Evolutionary conservation across 2,888 invertebrate genomes (phyloP).

Genomic region (Eustalomyia histrio): DNA sequence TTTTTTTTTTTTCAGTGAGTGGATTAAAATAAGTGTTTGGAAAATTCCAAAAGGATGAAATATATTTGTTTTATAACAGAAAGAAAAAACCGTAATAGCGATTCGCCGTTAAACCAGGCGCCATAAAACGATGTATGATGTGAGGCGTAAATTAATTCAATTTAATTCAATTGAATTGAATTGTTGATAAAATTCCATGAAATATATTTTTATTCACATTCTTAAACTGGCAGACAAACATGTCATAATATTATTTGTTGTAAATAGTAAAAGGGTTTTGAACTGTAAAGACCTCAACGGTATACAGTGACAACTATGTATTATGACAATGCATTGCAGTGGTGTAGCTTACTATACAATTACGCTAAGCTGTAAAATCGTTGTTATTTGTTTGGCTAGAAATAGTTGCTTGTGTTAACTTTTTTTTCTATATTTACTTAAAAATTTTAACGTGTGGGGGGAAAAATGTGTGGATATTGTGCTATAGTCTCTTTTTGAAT

Average conservation of each 20-base stretch:
- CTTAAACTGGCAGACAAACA: constrained; percentile 24
- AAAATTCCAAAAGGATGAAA: too few relatives aligned
- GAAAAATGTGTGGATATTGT: neutral
- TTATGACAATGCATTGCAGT: constrained; percentile 39
- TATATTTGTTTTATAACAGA: too few relatives aligned
- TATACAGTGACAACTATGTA: neutral
- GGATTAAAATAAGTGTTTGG: too few relatives aligned
- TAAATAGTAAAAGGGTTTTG: constrained; percentile 38
- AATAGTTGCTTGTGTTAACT: constrained; percentile 33
- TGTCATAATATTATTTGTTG: constrained; percentile 34
- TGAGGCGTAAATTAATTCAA: constrained; percentile 78
- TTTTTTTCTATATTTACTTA: constrained; percentile 13
- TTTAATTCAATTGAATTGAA: constrained; percentile 76
- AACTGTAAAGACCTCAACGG: constrained; percentile 2
- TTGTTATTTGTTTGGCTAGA: constrained; percentile 65
- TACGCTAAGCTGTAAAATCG: constrained; percentile 78
- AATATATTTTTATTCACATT: constrained; percentile 61
- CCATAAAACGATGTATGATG: constrained; percentile 64
- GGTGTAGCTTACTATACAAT: constrained; percentile 73
- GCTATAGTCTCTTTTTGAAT: neutral
- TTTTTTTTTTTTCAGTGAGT: too few relatives aligned
- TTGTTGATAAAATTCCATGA: constrained; percentile 73
- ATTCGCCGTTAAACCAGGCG: too few relatives aligned
- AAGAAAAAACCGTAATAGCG: too few relatives aligned
- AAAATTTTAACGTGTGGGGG: neutral